These are phyloP conservation scores for Glyphotaelius pellucidus DNA, from an alignment of 2,888 invertebrate species.

Conservation along the genomic window DNA sequence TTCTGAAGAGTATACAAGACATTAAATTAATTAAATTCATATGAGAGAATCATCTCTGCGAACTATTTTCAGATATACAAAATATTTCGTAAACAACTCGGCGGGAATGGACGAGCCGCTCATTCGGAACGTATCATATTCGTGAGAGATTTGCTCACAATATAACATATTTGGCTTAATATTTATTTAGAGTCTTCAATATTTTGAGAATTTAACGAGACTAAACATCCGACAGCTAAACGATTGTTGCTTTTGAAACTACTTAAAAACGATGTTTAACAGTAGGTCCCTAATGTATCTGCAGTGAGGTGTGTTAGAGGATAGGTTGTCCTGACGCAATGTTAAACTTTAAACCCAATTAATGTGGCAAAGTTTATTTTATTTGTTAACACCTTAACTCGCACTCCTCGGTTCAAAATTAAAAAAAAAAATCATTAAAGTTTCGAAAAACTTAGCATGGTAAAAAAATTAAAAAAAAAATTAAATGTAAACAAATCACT, in stretches of 20 bases:
- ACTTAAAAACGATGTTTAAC: background rate
- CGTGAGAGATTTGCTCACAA: background rate
- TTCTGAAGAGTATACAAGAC: constrained; percentile 34
- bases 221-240: background rate
- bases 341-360: background rate
- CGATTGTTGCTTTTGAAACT: background rate
- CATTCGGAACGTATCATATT: constrained; percentile 5
- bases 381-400: too few species aligned
- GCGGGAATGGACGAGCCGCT: background rate
- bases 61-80: constrained; percentile 21
- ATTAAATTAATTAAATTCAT: constrained; percentile 53
- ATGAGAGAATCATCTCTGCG: constrained; percentile 41
- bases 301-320: background rate
- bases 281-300: background rate
- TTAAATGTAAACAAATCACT: too few species aligned
- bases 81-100: constrained; percentile 27
- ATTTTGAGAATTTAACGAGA: background rate
- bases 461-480: too few species aligned
- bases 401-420: too few species aligned
- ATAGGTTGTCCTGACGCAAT: background rate
- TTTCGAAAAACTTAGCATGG: background rate
- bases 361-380: too few species aligned
- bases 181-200: background rate
- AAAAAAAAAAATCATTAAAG: too few species aligned
- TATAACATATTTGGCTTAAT: background rate